phyloP scores from a whole-genome alignment of 1,140 invertebrate genomes.

The Aphaenogaster ashmeadi region DNA sequence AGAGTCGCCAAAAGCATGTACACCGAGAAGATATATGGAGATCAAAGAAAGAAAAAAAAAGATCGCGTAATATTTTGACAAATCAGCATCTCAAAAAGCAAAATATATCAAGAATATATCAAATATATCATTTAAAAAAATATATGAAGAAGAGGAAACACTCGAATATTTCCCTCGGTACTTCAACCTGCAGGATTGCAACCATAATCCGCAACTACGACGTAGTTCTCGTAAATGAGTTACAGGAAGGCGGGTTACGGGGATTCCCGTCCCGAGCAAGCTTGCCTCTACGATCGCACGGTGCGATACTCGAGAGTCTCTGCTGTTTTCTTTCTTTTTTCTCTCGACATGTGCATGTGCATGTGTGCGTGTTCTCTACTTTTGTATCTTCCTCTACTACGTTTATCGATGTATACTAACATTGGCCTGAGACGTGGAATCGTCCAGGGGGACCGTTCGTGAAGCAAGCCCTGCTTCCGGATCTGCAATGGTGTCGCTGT shows the following conservation, averaged over 20 bases:
- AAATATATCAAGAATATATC: background rate
- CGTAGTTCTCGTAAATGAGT: background rate
- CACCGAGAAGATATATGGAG: background rate
- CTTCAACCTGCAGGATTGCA: background rate
- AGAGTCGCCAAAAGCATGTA: background rate
- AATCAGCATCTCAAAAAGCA: background rate
- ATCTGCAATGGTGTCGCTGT: conserved; percentile 78
- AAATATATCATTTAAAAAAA: background rate
- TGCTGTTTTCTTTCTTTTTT: background rate
- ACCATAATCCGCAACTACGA: background rate
- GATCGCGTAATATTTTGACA: background rate
- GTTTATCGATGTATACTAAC: conserved; percentile 84
- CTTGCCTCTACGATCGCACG: conserved; percentile 15
- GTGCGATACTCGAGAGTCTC: background rate
- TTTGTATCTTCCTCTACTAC: conserved; percentile 37
- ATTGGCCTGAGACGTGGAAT: conserved; percentile 82
- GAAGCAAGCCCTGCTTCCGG: conserved; percentile 82
- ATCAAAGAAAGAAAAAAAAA: background rate
- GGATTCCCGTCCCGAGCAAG: background rate
- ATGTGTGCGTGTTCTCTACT: background rate
- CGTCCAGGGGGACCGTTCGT: conserved; percentile 81
- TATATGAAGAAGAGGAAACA: background rate
- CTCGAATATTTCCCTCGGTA: background rate
- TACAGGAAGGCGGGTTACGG: conserved; percentile 5
- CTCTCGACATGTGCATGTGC: conserved; percentile 20